Conservation (phyloP, 2,113 vertebrate species). For the Paradisaea rubra region DNA sequence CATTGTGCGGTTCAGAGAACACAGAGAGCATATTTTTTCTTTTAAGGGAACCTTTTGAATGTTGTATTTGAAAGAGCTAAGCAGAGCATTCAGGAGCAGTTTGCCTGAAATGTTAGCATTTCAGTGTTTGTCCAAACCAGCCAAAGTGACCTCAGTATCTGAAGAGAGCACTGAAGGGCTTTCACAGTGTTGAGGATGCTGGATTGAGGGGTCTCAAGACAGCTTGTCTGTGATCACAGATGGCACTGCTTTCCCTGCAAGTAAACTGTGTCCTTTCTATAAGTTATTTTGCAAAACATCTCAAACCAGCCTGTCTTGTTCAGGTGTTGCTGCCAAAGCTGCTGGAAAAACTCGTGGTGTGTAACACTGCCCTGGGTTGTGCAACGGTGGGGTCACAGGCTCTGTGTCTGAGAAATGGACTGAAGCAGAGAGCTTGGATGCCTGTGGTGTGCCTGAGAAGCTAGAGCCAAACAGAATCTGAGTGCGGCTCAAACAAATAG, state of each 20-base stretch:
- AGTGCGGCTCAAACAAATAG: not conserved
- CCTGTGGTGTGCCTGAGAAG: not conserved
- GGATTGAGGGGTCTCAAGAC: not conserved
- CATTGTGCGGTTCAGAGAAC: not conserved
- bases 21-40: not conserved
- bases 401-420: not conserved
- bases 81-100: not conserved
- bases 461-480: not conserved
- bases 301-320: not conserved
- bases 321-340: not conserved
- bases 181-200: not conserved
- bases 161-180: not conserved
- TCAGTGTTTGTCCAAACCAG: not conserved
- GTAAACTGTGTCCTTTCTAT: not conserved
- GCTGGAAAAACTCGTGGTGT: not conserved
- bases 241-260: not conserved
- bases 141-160: not conserved
- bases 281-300: not conserved
- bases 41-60: not conserved
- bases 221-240: not conserved
- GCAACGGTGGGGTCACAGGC: not conserved
- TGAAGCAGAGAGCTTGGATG: not conserved
- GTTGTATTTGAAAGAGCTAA: not conserved
- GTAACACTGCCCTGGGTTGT: not conserved
- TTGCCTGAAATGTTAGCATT: not conserved